These are phyloP conservation scores for Astropecten irregularis DNA, from an alignment of 53 echinoderm and acorn worm genomes.

Conservation along the genomic window DNA sequence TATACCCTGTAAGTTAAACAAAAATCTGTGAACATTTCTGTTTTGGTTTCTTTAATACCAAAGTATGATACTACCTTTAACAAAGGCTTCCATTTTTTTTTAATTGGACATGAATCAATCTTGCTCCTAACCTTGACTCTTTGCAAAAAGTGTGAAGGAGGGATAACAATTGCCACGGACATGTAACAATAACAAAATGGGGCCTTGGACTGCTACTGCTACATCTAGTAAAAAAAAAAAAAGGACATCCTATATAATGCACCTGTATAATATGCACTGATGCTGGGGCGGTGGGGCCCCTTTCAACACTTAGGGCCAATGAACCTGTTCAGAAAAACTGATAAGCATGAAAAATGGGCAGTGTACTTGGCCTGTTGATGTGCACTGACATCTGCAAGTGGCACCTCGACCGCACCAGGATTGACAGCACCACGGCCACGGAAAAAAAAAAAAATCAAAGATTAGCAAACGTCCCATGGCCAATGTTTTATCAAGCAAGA, in stretches of 20 bases:
- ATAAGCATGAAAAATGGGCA: constrained; percentile 41
- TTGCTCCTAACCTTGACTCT: constrained; percentile 21
- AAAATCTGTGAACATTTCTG: too few relatives aligned
- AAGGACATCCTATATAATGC: too few relatives aligned
- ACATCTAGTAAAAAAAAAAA: too few relatives aligned
- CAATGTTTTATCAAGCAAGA: constrained; percentile 55
- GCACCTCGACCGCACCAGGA: constrained; percentile 28
- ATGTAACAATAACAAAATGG: constrained; percentile 22
- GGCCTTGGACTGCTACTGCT: background rate
- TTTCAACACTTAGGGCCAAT: constrained; percentile 54
- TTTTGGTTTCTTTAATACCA: too few relatives aligned
- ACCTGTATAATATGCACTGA: too few relatives aligned
- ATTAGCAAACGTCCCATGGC: constrained; percentile 54
- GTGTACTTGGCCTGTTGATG: constrained; percentile 50
- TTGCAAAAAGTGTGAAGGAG: constrained; percentile 19
- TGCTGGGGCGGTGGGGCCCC: constrained; percentile 27
- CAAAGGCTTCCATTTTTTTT: too few relatives aligned
- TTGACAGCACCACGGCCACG: constrained; percentile 43
- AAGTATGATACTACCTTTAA: too few relatives aligned
- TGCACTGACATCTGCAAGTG: constrained; percentile 49
- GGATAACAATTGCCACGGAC: background rate
- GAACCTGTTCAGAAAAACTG: constrained; percentile 49
- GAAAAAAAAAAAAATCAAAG: constrained; percentile 56
- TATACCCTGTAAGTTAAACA: too few relatives aligned
- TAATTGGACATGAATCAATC: constrained; percentile 7